Conservation (phyloP, 1,140 invertebrate genomes). For the Coelopa frigida region DNA sequence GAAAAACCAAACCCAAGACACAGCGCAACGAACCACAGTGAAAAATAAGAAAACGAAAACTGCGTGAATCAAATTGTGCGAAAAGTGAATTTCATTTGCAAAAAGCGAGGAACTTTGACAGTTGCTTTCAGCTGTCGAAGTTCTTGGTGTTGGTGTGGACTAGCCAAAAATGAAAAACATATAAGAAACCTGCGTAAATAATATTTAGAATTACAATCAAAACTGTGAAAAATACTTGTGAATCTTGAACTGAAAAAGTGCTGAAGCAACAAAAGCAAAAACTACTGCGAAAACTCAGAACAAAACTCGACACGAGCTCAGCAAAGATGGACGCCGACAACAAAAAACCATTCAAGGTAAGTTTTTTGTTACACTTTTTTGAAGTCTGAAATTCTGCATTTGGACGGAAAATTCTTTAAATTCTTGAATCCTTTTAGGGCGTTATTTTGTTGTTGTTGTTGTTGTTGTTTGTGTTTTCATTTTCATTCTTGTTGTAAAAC, state of each 20-base stretch:
- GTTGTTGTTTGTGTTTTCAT: background rate
- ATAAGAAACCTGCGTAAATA: slow-evolving; percentile 1
- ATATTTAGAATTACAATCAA: background rate
- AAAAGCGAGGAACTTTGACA: too few species aligned
- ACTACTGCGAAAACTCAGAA: too few species aligned
- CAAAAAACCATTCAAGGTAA: slow-evolving; percentile 16
- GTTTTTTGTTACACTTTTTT: slow-evolving; percentile 4
- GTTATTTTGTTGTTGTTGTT: slow-evolving; percentile 1
- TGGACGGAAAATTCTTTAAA: background rate
- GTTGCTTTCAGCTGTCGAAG: too few species aligned
- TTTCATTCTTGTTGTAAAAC: background rate
- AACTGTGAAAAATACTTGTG: background rate
- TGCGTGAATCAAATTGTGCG: too few species aligned
- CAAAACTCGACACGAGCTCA: too few species aligned
- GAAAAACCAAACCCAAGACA: too few species aligned
- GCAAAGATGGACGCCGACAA: slow-evolving; percentile 13
- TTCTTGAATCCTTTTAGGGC: too few species aligned
- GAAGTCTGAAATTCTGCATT: background rate
- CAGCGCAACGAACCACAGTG: too few species aligned
- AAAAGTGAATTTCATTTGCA: too few species aligned
- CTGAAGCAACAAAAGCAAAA: slow-evolving; percentile 1
- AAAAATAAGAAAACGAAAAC: too few species aligned
- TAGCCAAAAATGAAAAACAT: slow-evolving; percentile 1
- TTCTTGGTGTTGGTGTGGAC: too few species aligned
- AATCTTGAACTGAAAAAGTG: background rate